Base-by-base conservation (phyloP, 2,797 vertebrate genomes). In the Acanthornis magna region DNA sequence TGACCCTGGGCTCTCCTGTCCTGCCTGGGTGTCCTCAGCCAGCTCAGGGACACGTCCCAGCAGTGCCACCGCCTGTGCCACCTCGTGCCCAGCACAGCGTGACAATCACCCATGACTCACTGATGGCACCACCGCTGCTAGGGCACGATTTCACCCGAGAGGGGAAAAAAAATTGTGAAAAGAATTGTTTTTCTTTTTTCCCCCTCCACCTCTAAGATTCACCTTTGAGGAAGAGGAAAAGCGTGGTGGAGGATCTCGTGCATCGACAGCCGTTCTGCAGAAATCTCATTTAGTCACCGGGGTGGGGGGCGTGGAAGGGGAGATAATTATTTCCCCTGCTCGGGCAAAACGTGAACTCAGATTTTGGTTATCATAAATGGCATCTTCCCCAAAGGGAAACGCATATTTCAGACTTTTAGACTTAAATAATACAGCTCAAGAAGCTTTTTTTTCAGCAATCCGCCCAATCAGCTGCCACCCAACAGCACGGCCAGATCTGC, bases 381-480 rank as follows among this genome's bases (percentile, higher is more conserved):
- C 93, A 96, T 94, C 95, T 96, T 51, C 91, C 92, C 43, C 89
- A 20, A 80, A 72, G 91, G 66, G 82, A 96, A 97, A 81, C 7
- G 65, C 47, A 38, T 5, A 17, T 29, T 74, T 75, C 30, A 63
- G 36, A 55, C 23, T 73, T 93, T 71, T 38, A 67, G 34, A 5
- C 26, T 63, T 20, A 43, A 45, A 85, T 29, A 77, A 54, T 12
- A 15, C 20, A 66, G 29, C 45, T n/a, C 10, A 65, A 85, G 63
- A 7, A 30, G 26, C 5, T 2, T 36, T 57, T 51, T 23, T 62
- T 42, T 10, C 10, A 21, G 2, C 38, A 30, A 7, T 11, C 47
- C n/a, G n/a, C n/a, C n/a, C n/a, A n/a, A n/a, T 51, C 54, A 62
- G 51, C 51, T 70, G 34, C 40, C n/a, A 5, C 50, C 65, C 48